These are phyloP conservation scores for Petrocephalus zakoni DNA, from an alignment of 2,113 vertebrate genomes.

Conservation along the genomic window DNA sequence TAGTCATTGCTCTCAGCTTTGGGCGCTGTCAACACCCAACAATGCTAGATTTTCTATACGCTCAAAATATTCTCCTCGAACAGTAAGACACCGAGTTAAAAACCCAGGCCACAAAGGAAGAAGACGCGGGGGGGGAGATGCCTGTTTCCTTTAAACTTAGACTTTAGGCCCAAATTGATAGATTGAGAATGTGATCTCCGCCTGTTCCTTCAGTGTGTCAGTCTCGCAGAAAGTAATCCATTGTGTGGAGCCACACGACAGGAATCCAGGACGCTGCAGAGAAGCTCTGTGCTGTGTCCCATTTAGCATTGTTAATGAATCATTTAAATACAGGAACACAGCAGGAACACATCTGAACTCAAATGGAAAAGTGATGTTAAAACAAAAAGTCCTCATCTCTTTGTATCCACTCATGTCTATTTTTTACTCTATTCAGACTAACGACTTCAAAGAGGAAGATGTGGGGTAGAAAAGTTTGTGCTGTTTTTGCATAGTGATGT, in stretches of 20 bases:
- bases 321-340: slow-evolving; percentile 8
- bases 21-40: not conserved
- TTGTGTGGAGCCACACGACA: not conserved
- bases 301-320: slow-evolving; percentile 5
- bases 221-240: not conserved
- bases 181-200: not conserved
- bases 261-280: not conserved
- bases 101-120: not conserved
- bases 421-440: not conserved
- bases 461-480: not conserved
- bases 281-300: not conserved
- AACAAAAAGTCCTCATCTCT: not conserved
- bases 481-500: not conserved
- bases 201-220: not conserved
- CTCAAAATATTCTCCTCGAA: not conserved
- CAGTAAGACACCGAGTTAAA: not conserved
- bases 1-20: not conserved
- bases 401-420: not conserved
- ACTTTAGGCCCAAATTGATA: not conserved
- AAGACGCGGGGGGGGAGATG: not conserved
- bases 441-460: not conserved
- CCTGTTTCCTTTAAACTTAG: not conserved
- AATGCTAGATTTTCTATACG: not conserved
- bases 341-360: not conserved
- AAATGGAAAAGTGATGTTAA: not conserved